A percentile compares a stretch with the other conserved stretches of the same genome.
phyloP scores from a whole-genome alignment of 2,113 vertebrate species.

The Aspidoscelis tigris region DNA sequence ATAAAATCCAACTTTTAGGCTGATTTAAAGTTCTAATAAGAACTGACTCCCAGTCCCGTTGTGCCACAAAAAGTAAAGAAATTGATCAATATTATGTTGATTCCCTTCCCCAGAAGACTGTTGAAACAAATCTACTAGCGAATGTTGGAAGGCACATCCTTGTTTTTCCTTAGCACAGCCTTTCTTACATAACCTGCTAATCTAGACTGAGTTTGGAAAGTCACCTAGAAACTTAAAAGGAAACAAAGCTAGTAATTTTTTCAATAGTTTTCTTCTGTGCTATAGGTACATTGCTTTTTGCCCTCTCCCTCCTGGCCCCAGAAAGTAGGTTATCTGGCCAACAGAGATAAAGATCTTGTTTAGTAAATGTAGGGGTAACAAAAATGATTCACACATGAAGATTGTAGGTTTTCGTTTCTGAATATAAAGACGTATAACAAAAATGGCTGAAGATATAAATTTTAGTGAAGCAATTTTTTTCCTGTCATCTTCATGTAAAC shows the following conservation, averaged over 20 bases:
- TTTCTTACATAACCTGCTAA: conserved; percentile 53
- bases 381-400: conserved; percentile 48
- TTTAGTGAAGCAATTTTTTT: conserved; percentile 12
- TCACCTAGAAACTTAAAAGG: conserved; percentile 58
- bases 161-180: conserved; percentile 21
- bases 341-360: conserved; percentile 56
- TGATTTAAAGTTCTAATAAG: background rate
- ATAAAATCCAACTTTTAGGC: background rate
- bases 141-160: background rate
- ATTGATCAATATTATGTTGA: conserved; percentile 17
- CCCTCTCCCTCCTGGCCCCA: background rate
- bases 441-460: background rate
- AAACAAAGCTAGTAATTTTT: conserved; percentile 51
- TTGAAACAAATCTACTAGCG: conserved; percentile 26
- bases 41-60: no score
- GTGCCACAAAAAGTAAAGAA: conserved; percentile 38
- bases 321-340: conserved; percentile 52
- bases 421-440: conserved; percentile 25
- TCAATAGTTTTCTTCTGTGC: conserved; percentile 40
- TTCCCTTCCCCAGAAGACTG: conserved; percentile 33
- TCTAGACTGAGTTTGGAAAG: conserved; percentile 51
- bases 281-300: conserved; percentile 10
- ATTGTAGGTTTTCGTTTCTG: conserved; percentile 19
- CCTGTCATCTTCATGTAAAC: conserved; percentile 14
- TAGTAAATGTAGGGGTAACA: conserved; percentile 56